Conservation (phyloP, 2,888 invertebrate species). For the Leptinotarsa haldemani region DNA sequence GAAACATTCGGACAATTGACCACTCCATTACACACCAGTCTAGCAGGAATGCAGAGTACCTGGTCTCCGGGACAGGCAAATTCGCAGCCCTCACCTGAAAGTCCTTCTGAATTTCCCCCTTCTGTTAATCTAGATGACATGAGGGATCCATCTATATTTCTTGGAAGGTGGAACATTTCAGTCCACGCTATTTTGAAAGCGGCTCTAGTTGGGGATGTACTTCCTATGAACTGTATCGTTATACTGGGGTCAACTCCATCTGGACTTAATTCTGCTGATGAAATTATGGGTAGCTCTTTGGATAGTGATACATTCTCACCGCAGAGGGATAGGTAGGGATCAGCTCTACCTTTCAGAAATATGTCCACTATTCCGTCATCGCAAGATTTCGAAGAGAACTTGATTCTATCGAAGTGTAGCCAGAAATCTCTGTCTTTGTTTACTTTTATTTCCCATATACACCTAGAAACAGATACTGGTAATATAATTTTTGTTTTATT, state of each 20-base stretch:
- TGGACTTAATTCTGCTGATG: constrained; percentile 80
- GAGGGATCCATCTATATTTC: constrained; percentile 81
- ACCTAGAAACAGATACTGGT: constrained; percentile 59
- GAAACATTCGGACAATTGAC: constrained; percentile 86
- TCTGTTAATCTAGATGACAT: constrained; percentile 83
- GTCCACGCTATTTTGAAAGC: constrained; percentile 93
- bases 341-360: constrained; percentile 70
- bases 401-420: constrained; percentile 88
- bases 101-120: constrained; percentile 65
- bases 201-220: constrained; percentile 82
- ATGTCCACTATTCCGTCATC: constrained; percentile 89
- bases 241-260: constrained; percentile 64
- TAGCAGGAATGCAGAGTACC: constrained; percentile 84
- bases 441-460: constrained; percentile 73
- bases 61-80: constrained; percentile 89
- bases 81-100: constrained; percentile 75
- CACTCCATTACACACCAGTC: constrained; percentile 88
- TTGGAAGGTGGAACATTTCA: constrained; percentile 85
- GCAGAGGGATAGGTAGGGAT: constrained; percentile 84
- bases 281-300: constrained; percentile 82
- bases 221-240: constrained; percentile 76
- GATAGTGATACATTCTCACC: constrained; percentile 87
- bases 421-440: constrained; percentile 87
- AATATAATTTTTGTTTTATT: no score
- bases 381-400: constrained; percentile 86